phyloP scores from a whole-genome alignment of 1,140 invertebrate species.

The Chlorops oryzae region DNA sequence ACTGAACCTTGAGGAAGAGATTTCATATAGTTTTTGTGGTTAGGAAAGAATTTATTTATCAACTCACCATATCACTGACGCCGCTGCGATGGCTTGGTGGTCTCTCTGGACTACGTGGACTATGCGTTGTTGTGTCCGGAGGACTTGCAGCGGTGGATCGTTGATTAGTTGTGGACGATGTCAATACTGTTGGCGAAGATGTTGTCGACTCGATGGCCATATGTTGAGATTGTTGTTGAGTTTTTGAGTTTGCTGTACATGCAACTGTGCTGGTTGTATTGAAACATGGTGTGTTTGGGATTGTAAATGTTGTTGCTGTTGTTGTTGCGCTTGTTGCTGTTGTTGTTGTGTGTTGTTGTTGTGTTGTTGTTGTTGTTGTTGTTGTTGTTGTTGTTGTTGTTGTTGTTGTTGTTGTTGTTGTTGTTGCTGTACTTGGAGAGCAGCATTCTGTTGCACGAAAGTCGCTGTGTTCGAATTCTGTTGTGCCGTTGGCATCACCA shows the following conservation, averaged over 20 bases:
- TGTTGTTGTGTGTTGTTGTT: no score
- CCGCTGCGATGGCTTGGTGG: constrained; percentile 42
- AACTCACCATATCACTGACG: constrained; percentile 44
- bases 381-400: constrained; percentile 38
- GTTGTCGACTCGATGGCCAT: neutral
- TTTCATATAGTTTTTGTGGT: neutral
- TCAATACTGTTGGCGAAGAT: neutral
- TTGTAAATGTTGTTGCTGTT: neutral
- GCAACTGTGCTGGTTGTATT: constrained; percentile 2
- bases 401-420: constrained; percentile 54
- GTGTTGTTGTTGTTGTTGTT: constrained; percentile 36
- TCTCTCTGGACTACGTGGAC: constrained; percentile 52
- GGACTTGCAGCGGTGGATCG: constrained; percentile 51
- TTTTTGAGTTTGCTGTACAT: neutral
- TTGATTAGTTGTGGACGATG: constrained; percentile 29
- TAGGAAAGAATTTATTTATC: neutral
- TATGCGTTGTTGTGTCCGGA: constrained; percentile 75
- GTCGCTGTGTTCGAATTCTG: constrained; percentile 43
- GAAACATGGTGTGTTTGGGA: neutral
- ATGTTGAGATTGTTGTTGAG: constrained; percentile 49
- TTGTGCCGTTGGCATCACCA: constrained; percentile 56
- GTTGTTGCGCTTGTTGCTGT: constrained; percentile 50
- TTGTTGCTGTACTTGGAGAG: constrained; percentile 62
- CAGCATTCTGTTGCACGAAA: constrained; percentile 58
- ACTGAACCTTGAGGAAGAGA: constrained; percentile 63